Conservation (phyloP, 2,113 vertebrate genomes). For the Phainopepla nitens region DNA sequence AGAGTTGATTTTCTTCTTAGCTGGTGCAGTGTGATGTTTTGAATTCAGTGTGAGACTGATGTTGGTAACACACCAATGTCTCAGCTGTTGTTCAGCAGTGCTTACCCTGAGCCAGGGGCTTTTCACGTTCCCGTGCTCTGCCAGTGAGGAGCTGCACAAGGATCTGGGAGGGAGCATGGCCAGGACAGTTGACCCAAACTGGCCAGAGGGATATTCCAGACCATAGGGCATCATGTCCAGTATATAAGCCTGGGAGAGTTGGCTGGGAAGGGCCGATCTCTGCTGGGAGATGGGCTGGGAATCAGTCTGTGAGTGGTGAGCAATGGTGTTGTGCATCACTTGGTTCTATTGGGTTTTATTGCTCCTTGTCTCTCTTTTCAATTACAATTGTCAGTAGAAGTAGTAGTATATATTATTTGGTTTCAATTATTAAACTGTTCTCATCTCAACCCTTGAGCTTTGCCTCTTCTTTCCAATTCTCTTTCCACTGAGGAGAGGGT, state of each 20-base stretch:
- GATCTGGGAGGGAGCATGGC: not conserved
- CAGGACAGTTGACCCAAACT: not conserved
- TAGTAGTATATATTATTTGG: not conserved
- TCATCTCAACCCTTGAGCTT: not conserved
- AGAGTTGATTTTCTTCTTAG: not conserved
- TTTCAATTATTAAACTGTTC: not conserved
- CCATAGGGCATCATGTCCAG: rapidly evolving
- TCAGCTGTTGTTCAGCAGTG: not conserved
- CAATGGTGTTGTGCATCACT: not conserved
- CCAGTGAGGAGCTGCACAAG: not conserved
- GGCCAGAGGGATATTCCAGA: not conserved
- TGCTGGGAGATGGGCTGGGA: not conserved
- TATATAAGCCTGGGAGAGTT: rapidly evolving
- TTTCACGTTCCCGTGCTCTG: not conserved
- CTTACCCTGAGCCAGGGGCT: not conserved
- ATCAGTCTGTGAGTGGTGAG: not conserved
- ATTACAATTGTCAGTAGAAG: not conserved
- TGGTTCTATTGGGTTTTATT: not conserved
- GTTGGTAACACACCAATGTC: not conserved
- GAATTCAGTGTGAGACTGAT: not conserved
- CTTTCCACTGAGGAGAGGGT: not conserved
- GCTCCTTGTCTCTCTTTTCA: not conserved
- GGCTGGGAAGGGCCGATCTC: rapidly evolving
- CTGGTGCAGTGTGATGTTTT: not conserved
- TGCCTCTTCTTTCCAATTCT: not conserved